Evolutionary conservation across 2,888 invertebrate genomes (phyloP).

Genomic region (Drosophila tripunctata): DNA sequence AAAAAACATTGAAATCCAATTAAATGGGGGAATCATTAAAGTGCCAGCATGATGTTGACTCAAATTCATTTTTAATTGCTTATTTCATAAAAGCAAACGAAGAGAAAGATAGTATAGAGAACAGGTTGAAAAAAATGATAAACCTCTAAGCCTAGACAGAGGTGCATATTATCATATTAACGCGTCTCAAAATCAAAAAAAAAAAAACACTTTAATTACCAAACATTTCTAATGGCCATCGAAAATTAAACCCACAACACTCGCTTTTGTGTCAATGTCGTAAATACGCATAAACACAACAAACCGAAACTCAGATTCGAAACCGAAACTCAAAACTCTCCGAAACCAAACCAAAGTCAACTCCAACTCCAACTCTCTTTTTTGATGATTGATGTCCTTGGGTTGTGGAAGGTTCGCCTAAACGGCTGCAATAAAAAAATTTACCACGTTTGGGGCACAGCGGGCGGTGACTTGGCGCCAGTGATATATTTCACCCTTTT

Average conservation of each 20-base stretch:
- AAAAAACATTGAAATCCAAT: slow-evolving; percentile 77
- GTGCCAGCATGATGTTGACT: slow-evolving; percentile 70
- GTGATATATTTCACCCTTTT: slow-evolving; percentile 81
- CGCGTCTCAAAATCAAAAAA: slow-evolving; percentile 44
- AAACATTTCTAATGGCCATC: slow-evolving; percentile 45
- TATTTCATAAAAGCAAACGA: slow-evolving; percentile 68
- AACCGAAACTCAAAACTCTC: too few relatives aligned
- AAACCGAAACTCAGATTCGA: slow-evolving; percentile 16
- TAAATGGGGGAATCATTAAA: slow-evolving; percentile 70
- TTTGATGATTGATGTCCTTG: slow-evolving; percentile 79
- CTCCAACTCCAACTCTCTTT: slow-evolving; percentile 10
- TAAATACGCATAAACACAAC: slow-evolving; percentile 34
- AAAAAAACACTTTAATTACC: slow-evolving; percentile 18
- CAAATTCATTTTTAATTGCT: slow-evolving; percentile 77
- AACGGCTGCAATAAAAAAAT: slow-evolving; percentile 79
- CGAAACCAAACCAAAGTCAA: not conserved
- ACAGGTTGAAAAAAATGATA: slow-evolving; percentile 34
- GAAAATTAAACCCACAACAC: slow-evolving; percentile 59
- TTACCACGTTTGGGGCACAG: slow-evolving; percentile 77
- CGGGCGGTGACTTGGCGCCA: slow-evolving; percentile 83
- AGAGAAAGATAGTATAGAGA: slow-evolving; percentile 16
- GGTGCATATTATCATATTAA: slow-evolving; percentile 78
- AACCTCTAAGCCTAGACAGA: slow-evolving; percentile 30
- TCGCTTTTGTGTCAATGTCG: slow-evolving; percentile 34
- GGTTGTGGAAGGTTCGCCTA: slow-evolving; percentile 71